These are phyloP conservation scores for Drosophila truncata DNA, from an alignment of 1,140 invertebrate genomes.

Conservation along the genomic window DNA sequence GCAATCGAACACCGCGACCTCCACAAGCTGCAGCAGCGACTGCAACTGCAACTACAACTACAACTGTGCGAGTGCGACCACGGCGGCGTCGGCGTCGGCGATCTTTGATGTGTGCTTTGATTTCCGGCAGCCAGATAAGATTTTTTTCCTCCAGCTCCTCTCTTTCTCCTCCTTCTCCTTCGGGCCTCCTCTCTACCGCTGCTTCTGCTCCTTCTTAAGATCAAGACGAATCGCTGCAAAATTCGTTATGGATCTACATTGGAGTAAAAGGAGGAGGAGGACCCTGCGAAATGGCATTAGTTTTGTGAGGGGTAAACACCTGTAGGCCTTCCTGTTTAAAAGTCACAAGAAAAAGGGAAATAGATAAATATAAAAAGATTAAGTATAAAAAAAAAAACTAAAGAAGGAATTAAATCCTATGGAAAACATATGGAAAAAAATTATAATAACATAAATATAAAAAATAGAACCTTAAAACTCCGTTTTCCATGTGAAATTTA, in stretches of 20 bases:
- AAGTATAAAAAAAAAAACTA: no score
- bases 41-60: constrained; percentile 14
- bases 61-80: constrained; percentile 15
- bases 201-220: constrained; percentile 31
- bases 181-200: background rate
- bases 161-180: background rate
- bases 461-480: background rate
- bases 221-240: constrained; percentile 71
- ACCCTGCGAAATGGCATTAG: constrained; percentile 4
- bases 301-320: constrained; percentile 26
- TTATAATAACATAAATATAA: background rate
- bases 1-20: constrained; percentile 68
- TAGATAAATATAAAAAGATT: background rate
- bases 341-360: background rate
- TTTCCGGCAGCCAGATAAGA: constrained; percentile 84
- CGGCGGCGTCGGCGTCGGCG: constrained; percentile 48
- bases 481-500: background rate
- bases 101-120: constrained; percentile 84
- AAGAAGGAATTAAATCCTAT: background rate
- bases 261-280: background rate
- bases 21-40: constrained; percentile 32
- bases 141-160: constrained; percentile 55
- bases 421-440: no score
- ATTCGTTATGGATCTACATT: constrained; percentile 23
- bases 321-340: constrained; percentile 21